Conservation (phyloP, 2,797 vertebrate species). For the Scyliorhinus canicula region DNA sequence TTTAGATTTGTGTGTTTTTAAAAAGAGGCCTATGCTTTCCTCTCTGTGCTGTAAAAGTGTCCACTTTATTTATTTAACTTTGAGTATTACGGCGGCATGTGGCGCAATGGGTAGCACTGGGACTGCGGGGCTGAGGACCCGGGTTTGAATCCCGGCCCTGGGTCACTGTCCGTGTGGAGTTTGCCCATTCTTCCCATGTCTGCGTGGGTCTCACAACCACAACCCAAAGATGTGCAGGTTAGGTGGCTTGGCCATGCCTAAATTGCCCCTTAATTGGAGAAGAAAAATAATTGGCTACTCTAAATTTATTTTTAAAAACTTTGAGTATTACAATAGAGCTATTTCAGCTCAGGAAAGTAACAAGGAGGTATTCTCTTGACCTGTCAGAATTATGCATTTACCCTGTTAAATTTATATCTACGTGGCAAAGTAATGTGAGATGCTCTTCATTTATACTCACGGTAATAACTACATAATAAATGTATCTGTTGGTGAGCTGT, state of each 20-base stretch:
- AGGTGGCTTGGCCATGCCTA: too few species aligned
- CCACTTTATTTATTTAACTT: neutral
- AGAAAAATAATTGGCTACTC: too few species aligned
- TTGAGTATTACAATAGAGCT: neutral
- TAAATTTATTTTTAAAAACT: constrained; percentile 13
- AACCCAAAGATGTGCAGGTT: too few species aligned
- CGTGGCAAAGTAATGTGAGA: neutral
- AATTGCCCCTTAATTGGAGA: too few species aligned
- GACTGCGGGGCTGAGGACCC: too few species aligned
- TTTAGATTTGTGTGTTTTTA: neutral
- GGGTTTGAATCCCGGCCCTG: too few species aligned
- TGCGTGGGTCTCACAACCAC: too few species aligned
- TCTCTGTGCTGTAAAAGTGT: neutral
- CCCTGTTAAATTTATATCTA: neutral
- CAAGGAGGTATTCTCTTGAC: neutral
- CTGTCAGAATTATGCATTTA: neutral
- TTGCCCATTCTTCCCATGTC: too few species aligned
- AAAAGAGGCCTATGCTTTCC: neutral
- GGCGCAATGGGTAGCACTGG: too few species aligned
- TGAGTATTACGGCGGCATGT: neutral
- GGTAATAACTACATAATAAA: neutral
- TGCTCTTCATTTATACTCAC: neutral
- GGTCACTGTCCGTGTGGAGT: too few species aligned
- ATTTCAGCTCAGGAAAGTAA: neutral
- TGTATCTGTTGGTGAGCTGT: neutral